Evolutionary conservation across 2,888 invertebrate species (phyloP).

Genomic region (Gibbula magus): DNA sequence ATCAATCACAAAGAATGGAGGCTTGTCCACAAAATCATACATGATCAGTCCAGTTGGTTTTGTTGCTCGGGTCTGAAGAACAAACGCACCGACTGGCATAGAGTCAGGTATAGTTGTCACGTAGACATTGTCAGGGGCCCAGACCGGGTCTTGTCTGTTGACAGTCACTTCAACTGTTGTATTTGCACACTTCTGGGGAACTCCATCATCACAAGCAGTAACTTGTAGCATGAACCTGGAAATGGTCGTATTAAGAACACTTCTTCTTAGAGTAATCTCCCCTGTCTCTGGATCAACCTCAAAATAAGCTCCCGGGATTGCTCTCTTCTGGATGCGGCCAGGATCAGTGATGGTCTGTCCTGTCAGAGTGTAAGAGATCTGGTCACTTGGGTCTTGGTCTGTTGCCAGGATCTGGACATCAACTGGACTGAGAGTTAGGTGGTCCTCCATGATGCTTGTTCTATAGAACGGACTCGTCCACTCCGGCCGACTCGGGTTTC

Average conservation of each 20-base stretch:
- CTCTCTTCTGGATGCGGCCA: slow-evolving; percentile 17
- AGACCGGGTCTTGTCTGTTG: slow-evolving; percentile 45
- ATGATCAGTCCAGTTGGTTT: slow-evolving; percentile 39
- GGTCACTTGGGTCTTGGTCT: slow-evolving; percentile 49
- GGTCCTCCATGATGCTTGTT: slow-evolving; percentile 50
- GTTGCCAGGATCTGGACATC: slow-evolving; percentile 50
- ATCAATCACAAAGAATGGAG: slow-evolving; percentile 46
- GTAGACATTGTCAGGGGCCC: slow-evolving; percentile 28
- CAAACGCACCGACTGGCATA: slow-evolving; percentile 27
- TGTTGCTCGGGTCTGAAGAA: slow-evolving; percentile 45
- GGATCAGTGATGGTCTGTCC: slow-evolving; percentile 27
- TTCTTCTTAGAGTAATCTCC: slow-evolving; percentile 38
- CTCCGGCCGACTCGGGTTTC: slow-evolving; percentile 79
- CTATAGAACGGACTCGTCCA: slow-evolving; percentile 76
- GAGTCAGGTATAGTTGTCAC: slow-evolving; percentile 42
- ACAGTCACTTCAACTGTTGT: slow-evolving; percentile 57
- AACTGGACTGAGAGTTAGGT: slow-evolving; percentile 29
- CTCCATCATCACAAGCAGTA: slow-evolving; percentile 66
- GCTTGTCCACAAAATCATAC: slow-evolving; percentile 45
- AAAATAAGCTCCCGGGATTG: slow-evolving; percentile 44
- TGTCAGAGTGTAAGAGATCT: slow-evolving; percentile 35
- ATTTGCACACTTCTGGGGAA: slow-evolving; percentile 55
- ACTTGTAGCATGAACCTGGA: slow-evolving; percentile 47
- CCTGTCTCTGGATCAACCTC: slow-evolving; percentile 53
- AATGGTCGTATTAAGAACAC: slow-evolving; percentile 43